Conservation (phyloP, 2,113 vertebrate genomes). For the Zosterops hypoxanthus region DNA sequence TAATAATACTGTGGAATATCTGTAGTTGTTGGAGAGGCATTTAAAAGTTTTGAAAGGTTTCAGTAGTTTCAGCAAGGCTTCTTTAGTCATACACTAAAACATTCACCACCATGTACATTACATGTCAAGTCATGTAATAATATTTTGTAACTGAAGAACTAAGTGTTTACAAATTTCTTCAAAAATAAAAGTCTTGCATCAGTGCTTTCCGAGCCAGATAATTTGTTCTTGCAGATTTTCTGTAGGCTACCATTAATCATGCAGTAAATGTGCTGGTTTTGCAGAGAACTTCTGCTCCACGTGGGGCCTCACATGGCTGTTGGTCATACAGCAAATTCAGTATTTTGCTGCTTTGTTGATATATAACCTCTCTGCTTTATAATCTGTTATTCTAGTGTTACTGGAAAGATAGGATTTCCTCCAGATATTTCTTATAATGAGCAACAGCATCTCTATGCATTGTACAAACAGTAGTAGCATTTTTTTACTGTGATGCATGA, state of each 20-base stretch:
- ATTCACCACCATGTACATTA: neutral
- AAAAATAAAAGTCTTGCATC: neutral
- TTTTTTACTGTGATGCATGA: neutral
- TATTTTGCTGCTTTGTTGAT: neutral
- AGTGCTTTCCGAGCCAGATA: neutral
- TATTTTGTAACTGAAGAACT: neutral
- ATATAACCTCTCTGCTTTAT: neutral
- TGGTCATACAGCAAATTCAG: neutral
- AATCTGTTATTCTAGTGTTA: neutral
- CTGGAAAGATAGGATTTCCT: neutral
- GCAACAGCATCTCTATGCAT: neutral
- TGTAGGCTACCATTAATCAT: neutral
- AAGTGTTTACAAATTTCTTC: neutral
- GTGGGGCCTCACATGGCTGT: accelerated
- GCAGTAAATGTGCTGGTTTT: neutral
- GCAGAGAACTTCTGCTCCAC: neutral
- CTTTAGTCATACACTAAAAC: neutral
- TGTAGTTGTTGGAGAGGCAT: neutral
- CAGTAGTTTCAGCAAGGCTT: neutral
- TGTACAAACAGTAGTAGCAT: neutral
- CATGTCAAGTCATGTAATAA: neutral
- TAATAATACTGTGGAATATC: neutral
- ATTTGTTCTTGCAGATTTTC: neutral
- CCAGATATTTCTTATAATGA: neutral
- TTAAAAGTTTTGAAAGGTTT: neutral